phyloP scores from a whole-genome alignment of 2,888 invertebrate species.

The Caenorhabditis becei region DNA sequence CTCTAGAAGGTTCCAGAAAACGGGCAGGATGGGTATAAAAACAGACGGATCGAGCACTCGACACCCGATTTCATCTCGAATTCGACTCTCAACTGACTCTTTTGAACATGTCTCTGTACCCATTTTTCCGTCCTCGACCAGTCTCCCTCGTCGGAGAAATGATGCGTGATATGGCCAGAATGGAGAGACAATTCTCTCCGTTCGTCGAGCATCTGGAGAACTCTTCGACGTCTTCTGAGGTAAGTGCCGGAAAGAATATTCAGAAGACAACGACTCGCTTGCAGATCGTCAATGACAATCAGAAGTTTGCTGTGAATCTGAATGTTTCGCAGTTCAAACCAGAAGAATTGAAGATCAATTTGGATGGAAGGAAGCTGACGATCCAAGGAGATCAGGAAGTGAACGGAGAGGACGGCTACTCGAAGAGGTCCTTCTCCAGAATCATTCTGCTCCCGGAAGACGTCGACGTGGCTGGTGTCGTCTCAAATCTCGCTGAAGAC shows the following conservation, averaged over 20 bases:
- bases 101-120: slow-evolving; percentile 38
- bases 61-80: not conserved
- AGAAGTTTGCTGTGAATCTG: slow-evolving; percentile 2
- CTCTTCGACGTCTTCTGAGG: not conserved
- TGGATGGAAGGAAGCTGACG: slow-evolving; percentile 28
- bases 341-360: slow-evolving; percentile 84
- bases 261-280: not conserved
- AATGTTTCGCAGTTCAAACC: slow-evolving; percentile 81
- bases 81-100: no score
- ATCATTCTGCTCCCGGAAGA: slow-evolving; percentile 57
- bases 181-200: slow-evolving; percentile 19
- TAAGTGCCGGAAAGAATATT: not conserved
- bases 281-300: slow-evolving; percentile 2
- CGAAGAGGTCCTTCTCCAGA: slow-evolving; percentile 43
- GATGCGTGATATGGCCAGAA: slow-evolving; percentile 29
- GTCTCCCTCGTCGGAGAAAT: slow-evolving; percentile 33
- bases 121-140: slow-evolving; percentile 30
- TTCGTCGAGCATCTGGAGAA: not conserved
- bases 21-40: not conserved
- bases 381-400: slow-evolving; percentile 53
- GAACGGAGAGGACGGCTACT: slow-evolving; percentile 26
- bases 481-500: slow-evolving; percentile 45
- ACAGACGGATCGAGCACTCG: not conserved
- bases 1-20: not conserved
- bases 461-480: slow-evolving; percentile 49